A percentile compares a stretch with the other conserved stretches of the same genome.
Conservation (phyloP, 2,113 vertebrate species). For the Cinclus cinclus region DNA sequence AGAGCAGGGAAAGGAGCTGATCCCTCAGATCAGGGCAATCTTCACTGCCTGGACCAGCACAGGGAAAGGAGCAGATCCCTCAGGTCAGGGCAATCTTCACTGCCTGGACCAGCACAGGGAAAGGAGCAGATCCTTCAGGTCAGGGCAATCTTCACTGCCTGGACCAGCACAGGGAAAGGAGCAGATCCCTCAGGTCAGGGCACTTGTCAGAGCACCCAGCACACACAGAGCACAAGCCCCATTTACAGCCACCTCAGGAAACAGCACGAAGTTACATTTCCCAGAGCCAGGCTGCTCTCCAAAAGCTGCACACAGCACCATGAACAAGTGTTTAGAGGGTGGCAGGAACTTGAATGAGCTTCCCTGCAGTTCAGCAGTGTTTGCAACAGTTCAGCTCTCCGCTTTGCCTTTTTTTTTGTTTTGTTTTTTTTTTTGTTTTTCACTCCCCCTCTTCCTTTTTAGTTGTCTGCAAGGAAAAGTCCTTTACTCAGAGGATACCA, state of each 20-base stretch:
- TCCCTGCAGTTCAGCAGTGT: background rate
- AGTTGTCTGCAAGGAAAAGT: background rate
- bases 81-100: background rate
- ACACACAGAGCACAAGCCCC: background rate
- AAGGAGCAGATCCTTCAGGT: no score
- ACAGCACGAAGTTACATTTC: background rate
- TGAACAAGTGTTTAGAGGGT: background rate
- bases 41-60: no score
- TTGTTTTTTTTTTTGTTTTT: background rate
- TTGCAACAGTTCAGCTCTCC: background rate
- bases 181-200: background rate
- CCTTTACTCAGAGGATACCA: background rate
- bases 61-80: background rate
- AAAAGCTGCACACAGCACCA: background rate
- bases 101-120: rapidly evolving
- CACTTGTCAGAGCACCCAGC: background rate
- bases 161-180: no score
- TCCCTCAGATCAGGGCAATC: no score
- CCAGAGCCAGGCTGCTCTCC: background rate
- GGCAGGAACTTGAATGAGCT: background rate
- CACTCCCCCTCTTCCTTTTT: background rate
- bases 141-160: no score
- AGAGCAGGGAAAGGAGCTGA: background rate
- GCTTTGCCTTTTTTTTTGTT: background rate
- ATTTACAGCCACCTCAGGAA: background rate